Conservation (phyloP, 2,113 vertebrate genomes). For the Paramisgurnus dabryanus region DNA sequence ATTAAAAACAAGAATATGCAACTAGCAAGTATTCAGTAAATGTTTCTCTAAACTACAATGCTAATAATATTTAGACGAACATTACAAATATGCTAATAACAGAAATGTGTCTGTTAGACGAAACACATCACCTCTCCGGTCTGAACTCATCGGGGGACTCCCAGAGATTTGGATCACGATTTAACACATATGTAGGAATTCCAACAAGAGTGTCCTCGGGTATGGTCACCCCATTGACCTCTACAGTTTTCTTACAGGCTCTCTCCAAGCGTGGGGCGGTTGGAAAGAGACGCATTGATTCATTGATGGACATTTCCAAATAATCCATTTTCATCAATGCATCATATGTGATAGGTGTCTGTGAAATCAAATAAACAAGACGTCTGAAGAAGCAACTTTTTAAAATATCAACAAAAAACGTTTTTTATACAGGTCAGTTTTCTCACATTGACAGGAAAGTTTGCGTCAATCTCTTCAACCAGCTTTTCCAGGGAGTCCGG, state of each 20-base stretch:
- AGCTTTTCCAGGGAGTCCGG: conserved; percentile 74
- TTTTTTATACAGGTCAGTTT: background rate
- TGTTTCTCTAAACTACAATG: too few species aligned
- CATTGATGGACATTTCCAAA: conserved; percentile 80
- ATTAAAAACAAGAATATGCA: too few species aligned
- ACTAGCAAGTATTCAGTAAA: too few species aligned
- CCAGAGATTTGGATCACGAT: conserved; percentile 68
- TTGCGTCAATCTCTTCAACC: conserved; percentile 75
- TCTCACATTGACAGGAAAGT: conserved; percentile 77
- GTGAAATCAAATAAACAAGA: background rate
- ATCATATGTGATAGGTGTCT: conserved; percentile 70
- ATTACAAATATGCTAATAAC: background rate
- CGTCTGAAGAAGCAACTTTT: background rate
- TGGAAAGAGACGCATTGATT: conserved; percentile 77
- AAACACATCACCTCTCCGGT: conserved; percentile 75
- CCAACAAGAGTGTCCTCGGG: conserved; percentile 67
- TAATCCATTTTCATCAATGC: conserved; percentile 80
- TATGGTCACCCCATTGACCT: conserved; percentile 76
- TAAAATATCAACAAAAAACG: background rate
- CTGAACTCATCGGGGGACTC: conserved; percentile 74
- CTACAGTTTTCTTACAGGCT: conserved; percentile 78
- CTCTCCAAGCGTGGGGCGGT: conserved; percentile 68
- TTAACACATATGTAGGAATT: conserved; percentile 70
- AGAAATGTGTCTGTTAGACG: background rate
- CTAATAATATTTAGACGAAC: background rate